Conservation (phyloP, 1,140 invertebrate species). For the Pseudoatta argentina region DNA sequence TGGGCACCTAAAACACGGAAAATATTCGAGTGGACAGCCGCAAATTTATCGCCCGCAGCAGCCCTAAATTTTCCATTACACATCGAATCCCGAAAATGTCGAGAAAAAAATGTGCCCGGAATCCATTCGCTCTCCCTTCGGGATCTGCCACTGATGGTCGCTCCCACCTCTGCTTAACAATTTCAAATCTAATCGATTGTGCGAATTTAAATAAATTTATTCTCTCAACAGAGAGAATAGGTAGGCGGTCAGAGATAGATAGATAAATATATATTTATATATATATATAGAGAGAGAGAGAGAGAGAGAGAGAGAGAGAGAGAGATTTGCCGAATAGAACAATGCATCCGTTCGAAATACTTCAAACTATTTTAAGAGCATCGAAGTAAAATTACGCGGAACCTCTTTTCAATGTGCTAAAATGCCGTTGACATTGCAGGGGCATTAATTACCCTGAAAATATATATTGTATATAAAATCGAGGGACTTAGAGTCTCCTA, state of each 20-base stretch:
- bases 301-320: neutral
- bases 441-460: conserved; percentile 27
- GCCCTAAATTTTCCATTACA: conserved; percentile 86
- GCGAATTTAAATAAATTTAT: conserved; percentile 43
- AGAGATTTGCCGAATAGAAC: conserved; percentile 1
- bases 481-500: conserved; percentile 1
- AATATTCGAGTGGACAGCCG: conserved; percentile 86
- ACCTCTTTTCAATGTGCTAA: conserved; percentile 32
- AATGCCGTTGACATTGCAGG: neutral
- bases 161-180: conserved; percentile 15
- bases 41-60: conserved; percentile 84
- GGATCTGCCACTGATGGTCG: conserved; percentile 46
- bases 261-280: neutral
- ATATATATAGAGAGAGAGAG: neutral
- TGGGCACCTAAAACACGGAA: conserved; percentile 85
- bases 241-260: too few relatives aligned
- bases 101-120: conserved; percentile 75
- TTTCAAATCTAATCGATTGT: conserved; percentile 4
- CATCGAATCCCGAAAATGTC: conserved; percentile 79
- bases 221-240: neutral
- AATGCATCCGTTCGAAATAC: neutral
- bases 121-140: conserved; percentile 75
- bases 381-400: conserved; percentile 5
- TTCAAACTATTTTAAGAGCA: conserved; percentile 9
- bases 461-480: conserved; percentile 51